These are phyloP conservation scores for Apocheima hispidaria DNA, from an alignment of 2,888 invertebrate genomes.

Conservation along the genomic window DNA sequence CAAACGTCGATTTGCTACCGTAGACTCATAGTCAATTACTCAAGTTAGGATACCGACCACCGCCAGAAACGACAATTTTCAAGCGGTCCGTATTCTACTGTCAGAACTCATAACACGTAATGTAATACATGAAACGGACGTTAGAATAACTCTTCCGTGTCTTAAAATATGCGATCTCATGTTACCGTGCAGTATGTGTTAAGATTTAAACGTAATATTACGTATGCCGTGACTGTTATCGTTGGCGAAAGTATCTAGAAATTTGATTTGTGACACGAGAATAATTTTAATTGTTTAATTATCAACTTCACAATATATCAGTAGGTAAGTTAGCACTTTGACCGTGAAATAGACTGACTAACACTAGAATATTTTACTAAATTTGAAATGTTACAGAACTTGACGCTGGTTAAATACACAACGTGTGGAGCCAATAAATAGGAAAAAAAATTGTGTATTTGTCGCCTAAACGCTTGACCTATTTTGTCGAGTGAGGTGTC, in stretches of 20 bases:
- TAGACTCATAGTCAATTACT: too few species aligned
- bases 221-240: conserved; percentile 21
- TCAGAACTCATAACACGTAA: conserved; percentile 22
- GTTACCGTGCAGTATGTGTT: conserved; percentile 39
- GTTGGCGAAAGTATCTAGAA: conserved; percentile 32
- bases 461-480: too few species aligned
- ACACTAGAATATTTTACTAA: too few species aligned
- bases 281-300: neutral
- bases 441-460: too few species aligned
- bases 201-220: conserved; percentile 36
- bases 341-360: too few species aligned
- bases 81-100: conserved; percentile 2
- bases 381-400: too few species aligned
- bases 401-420: too few species aligned
- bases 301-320: neutral
- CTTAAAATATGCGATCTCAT: conserved; percentile 45
- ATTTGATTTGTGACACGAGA: conserved; percentile 21
- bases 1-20: too few species aligned
- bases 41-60: too few species aligned
- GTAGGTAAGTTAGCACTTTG: neutral
- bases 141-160: conserved; percentile 37
- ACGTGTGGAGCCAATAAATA: too few species aligned
- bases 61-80: neutral
- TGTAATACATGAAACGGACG: conserved; percentile 23
- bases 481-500: too few species aligned